phyloP scores from a whole-genome alignment of 1,140 invertebrate species.

The Whitmania pigra region DNA sequence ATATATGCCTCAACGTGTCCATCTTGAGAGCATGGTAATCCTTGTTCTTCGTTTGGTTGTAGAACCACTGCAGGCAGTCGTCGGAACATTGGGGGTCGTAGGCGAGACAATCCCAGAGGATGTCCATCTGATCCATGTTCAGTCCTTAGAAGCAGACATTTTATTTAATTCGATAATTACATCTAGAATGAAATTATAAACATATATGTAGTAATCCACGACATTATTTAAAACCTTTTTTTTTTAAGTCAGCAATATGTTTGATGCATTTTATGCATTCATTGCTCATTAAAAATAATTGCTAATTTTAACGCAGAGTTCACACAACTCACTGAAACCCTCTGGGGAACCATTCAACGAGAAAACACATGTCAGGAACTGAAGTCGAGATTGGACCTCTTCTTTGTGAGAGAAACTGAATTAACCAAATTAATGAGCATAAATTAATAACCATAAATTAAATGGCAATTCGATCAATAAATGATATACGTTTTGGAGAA shows the following conservation, averaged over 20 bases:
- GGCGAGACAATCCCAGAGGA: slow-evolving; percentile 75
- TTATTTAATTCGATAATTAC: not conserved
- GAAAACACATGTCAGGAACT: slow-evolving; percentile 81
- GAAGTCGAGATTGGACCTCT: slow-evolving; percentile 73
- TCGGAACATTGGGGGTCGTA: slow-evolving; percentile 66
- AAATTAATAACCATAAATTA: no score
- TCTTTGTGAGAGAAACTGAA: slow-evolving; percentile 65
- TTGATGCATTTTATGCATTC: no score
- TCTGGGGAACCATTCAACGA: slow-evolving; percentile 77
- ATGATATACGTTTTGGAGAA: no score
- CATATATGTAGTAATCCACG: no score
- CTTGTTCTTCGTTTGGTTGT: slow-evolving; percentile 68
- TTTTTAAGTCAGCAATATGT: no score
- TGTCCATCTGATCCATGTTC: slow-evolving; percentile 74
- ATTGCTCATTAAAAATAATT: no score
- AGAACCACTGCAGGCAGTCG: slow-evolving; percentile 79
- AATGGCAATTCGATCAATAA: no score
- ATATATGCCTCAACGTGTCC: slow-evolving; percentile 72
- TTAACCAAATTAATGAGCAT: no score
- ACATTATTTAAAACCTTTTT: no score
- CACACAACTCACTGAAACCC: slow-evolving; percentile 50
- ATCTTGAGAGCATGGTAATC: slow-evolving; percentile 75
- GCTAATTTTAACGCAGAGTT: no score
- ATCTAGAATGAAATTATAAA: no score
- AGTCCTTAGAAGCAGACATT: slow-evolving; percentile 48